These are phyloP conservation scores for Cheilosia grossa DNA, from an alignment of 2,888 invertebrate genomes.

Conservation along the genomic window DNA sequence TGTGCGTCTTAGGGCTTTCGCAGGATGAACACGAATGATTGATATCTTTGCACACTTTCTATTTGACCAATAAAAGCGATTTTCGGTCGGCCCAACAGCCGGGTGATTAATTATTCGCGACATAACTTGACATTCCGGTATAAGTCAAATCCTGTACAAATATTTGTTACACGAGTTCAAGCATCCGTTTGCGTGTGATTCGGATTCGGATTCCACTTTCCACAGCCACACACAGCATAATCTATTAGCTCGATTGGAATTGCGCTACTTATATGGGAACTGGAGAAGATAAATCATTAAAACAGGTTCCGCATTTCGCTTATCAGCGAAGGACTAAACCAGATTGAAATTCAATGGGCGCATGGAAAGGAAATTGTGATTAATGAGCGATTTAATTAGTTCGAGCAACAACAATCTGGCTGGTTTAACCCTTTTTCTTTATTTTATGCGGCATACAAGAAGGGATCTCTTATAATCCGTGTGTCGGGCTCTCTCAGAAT, in stretches of 20 bases:
- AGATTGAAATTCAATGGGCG: constrained; percentile 65
- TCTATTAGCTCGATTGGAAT: constrained; percentile 59
- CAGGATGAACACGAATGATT: constrained; percentile 72
- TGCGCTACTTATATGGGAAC: constrained; percentile 23
- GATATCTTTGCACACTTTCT: constrained; percentile 72
- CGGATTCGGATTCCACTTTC: not conserved
- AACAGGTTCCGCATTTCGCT: constrained; percentile 71
- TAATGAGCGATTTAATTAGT: constrained; percentile 71
- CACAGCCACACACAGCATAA: constrained; percentile 41
- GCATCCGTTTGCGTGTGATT: constrained; percentile 40
- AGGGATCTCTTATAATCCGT: constrained; percentile 57
- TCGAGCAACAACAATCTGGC: constrained; percentile 32
- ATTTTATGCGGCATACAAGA: constrained; percentile 44
- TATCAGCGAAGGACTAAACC: constrained; percentile 65
- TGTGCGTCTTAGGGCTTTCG: constrained; percentile 70
- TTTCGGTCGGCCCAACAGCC: not conserved
- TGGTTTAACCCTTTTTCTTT: constrained; percentile 35
- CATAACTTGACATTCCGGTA: constrained; percentile 73
- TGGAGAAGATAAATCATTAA: constrained; percentile 70
- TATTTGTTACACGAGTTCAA: constrained; percentile 68
- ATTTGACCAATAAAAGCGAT: constrained; percentile 59
- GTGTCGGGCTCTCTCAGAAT: constrained; percentile 63
- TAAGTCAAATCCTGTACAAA: constrained; percentile 67
- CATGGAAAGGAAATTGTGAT: constrained; percentile 41
- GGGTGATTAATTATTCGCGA: constrained; percentile 73